A percentile compares a stretch with the other conserved stretches of the same genome.
Evolutionary conservation across 1,140 invertebrate species (phyloP).

Genomic region (Geopemphigus sp.): DNA sequence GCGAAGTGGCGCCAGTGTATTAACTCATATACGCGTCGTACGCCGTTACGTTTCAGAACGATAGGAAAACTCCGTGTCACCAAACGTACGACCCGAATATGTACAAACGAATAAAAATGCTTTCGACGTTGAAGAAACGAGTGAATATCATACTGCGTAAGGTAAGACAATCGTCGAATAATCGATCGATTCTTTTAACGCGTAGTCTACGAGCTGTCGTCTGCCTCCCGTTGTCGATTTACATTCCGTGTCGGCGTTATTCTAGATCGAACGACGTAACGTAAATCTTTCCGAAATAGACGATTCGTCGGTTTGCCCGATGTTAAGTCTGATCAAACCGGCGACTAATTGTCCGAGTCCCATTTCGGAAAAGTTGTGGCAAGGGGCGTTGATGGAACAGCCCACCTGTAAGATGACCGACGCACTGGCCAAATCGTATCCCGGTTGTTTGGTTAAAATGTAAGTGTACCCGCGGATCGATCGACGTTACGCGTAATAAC

Average conservation of each 20-base stretch:
- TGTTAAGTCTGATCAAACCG: background rate
- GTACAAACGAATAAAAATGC: slow-evolving; percentile 40
- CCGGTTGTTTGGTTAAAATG: slow-evolving; percentile 29
- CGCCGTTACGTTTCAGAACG: background rate
- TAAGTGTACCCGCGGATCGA: background rate
- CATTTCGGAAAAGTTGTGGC: slow-evolving; percentile 38
- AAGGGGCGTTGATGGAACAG: slow-evolving; percentile 20
- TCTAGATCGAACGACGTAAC: slow-evolving; percentile 23
- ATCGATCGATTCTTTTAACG: background rate
- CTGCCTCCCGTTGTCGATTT: background rate
- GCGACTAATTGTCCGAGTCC: background rate
- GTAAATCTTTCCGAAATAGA: background rate
- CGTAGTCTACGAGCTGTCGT: no score
- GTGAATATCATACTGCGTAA: slow-evolving; percentile 36
- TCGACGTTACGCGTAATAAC: no score
- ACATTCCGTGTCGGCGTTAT: background rate
- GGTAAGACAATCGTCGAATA: background rate
- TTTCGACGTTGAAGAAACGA: slow-evolving; percentile 32
- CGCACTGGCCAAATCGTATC: slow-evolving; percentile 24
- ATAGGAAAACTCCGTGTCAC: slow-evolving; percentile 1
- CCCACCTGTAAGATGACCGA: slow-evolving; percentile 20
- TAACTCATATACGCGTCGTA: no score
- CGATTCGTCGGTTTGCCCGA: background rate
- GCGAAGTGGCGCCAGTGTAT: no score
- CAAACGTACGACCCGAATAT: background rate